Evolutionary conservation across 2,797 vertebrate species (phyloP), one percentile per base, ranked within the genome.

Genomic region (Delichon dasypus): DNA sequence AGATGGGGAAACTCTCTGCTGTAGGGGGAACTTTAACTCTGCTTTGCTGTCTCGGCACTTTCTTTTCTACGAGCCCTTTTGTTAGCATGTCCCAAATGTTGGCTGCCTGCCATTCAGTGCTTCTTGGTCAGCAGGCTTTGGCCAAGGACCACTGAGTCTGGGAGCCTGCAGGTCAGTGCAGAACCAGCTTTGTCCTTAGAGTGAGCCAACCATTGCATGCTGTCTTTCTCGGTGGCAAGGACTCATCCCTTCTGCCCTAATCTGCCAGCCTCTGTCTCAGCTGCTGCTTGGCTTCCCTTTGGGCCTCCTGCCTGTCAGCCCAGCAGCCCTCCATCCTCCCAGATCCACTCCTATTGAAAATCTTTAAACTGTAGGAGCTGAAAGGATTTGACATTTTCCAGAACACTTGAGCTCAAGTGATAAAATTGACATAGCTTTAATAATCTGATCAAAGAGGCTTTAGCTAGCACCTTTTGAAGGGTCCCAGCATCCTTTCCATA

Each of bases 341-440:
- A 81, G 54, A 92, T 86, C 84, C 74, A 21, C 77, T 93, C 68
- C 90, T 94, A 95, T 91, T 93, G 95, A 96, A 97, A 95, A 94
- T 92, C 95, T 96, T 97, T 96, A 96, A 96, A 94, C 93, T 81
- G 60, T 79, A 74, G 89, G 73, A 95, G 94, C 96, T 95, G 94
- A 95, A 95, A 95, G 96, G 89, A 91, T 95, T 96, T 96, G 95
- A 96, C 94, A 93, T 95, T 96, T 95, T 97, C 93, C 90, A 96
- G 92, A 96, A 95, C 94, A 96, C 93, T 97, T 96, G 95, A 95
- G 94, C 96, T 95, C 89, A 95, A 97, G 96, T 96, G 93, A 96
- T 96, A 94, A 97, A 96, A 97, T 96, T 97, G 96, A 96, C 94
- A 88, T 91, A 94, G 94, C 96, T 95, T 94, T 95, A 96, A 96